Evolutionary conservation across 2,113 vertebrate genomes (phyloP), one percentile per base, ranked within the genome.

Genomic region (Strix aluco): DNA sequence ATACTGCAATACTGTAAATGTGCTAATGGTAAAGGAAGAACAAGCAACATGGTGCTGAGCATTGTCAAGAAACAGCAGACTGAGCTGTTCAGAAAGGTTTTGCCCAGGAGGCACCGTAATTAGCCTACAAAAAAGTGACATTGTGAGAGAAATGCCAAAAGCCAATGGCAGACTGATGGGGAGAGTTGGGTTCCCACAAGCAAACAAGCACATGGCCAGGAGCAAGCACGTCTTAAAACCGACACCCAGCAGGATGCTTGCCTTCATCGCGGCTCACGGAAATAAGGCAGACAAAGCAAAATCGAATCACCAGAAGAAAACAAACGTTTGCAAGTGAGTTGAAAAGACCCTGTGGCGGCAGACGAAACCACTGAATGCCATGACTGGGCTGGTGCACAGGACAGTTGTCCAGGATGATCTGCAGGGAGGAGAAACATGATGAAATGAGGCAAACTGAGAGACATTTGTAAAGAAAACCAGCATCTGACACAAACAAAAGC

Each of bases 201-300:
- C 55, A 82, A 66, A 74, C 29, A 79, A 59, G 59, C 47, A 27
- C 6, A 5, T 5, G 12, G 61, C 14, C 70, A 81, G 71, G 81
- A 74, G 44, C 3, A 3, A 88, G 40, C 22, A 2, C 1, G 0
- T 79, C 74, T 86, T 55, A 36, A 52, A 80, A 44, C 42, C 47
- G 81, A 79, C 67, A 70, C 59, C 46, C 86, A 86, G 89, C 84
- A 54, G 91, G 80, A 72, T 44, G 27, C 46, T 89, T 90, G 55
- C 72, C 69, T 92, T 91, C 79, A 29, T 32, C 10, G 1, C 6
- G 9, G 88, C 59, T 67, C 55, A 75, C 0, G 2, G 79, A 96
- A 82, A 27, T 74, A 46, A 75, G 36, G 59, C 71, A 96, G 66
- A 94, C 57, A 81, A 79, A 95, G 85, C 83, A 86, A 92, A 94